Evolutionary conservation across 2,888 invertebrate species (phyloP).

Genomic region (Galeopsomyia nigrocyanea): DNA sequence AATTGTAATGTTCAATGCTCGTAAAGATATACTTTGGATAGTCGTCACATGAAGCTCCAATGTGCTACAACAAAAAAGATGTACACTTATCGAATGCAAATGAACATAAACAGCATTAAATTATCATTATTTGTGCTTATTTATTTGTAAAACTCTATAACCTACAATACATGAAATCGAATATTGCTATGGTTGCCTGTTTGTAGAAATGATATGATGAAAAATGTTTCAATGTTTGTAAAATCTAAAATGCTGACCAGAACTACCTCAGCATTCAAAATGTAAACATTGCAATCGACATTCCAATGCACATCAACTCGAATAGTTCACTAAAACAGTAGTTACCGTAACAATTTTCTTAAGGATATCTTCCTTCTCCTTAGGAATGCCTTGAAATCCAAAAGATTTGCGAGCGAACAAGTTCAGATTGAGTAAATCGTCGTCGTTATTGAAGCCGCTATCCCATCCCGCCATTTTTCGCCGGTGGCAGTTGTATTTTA

Average conservation of each 20-base stretch:
- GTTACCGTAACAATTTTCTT: constrained; percentile 34
- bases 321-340: too few species aligned
- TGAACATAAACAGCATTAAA: neutral
- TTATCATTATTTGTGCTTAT: too few species aligned
- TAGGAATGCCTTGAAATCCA: constrained; percentile 35
- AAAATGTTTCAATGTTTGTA: too few species aligned
- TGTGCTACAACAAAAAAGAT: constrained; percentile 32
- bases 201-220: too few species aligned
- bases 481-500: neutral
- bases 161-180: too few species aligned
- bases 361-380: constrained; percentile 24
- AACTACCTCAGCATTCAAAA: too few species aligned
- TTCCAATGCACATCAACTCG: too few species aligned
- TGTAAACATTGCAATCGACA: too few species aligned
- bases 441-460: constrained; percentile 33
- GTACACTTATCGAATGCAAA: neutral
- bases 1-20: constrained; percentile 32
- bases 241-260: too few species aligned
- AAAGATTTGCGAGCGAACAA: constrained; percentile 44
- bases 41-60: constrained; percentile 42
- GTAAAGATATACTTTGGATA: constrained; percentile 41
- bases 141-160: too few species aligned
- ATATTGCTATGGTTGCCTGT: too few species aligned
- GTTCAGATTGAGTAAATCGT: constrained; percentile 41
- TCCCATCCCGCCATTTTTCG: constrained; percentile 46